Evolutionary conservation across 2,797 vertebrate species (phyloP), one percentile per base, ranked within the genome.

Genomic region (Nyctibius grandis): DNA sequence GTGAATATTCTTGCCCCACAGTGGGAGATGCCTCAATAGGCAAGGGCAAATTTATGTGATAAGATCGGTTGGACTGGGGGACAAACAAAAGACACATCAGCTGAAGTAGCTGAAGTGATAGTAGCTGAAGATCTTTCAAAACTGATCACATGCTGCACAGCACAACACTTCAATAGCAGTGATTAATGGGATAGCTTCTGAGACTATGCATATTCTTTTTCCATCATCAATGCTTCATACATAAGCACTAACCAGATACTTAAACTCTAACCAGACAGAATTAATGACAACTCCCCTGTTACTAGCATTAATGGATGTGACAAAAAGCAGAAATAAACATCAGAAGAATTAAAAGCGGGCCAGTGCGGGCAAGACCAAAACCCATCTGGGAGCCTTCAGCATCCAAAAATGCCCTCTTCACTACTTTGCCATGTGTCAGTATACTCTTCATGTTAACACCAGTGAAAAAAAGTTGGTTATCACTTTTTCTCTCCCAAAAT

Each of bases 161-260:
- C 7, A 50, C 4, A 77, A 33, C 33, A 57, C 15, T 75, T 93
- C 65, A 86, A 36, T 34, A 82, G 7, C 28, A 56, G 5, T 70
- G 76, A 76, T 34, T 54, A 76, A 69, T 67, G 42, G 9, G 29
- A 77, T 40, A 67, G 18, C 25, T 85, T 83, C 40, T 79, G 40
- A 82, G 16, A 74, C 42, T 9, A 36, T 57, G 9, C 6, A 23
- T 47, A 12, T 54, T 60, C 15, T 76, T 94, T 72, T 54, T 70
- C 26, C 38, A 74, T 69, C 23, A 36, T 10, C 8, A 23, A 11
- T 2, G 5, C 2, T 19, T 60, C 69, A 79, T 23, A 38, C 3
- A 9, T 19, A 51, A 20, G 19, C 16, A 45, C 6, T 56, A 76
- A 38, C 0, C 0, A 80, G 33, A 67, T 18, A 22, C 5, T 31